A percentile compares a stretch with the other conserved stretches of the same genome.
Conservation (phyloP, 2,113 vertebrate species). For the Willisornis vidua region DNA sequence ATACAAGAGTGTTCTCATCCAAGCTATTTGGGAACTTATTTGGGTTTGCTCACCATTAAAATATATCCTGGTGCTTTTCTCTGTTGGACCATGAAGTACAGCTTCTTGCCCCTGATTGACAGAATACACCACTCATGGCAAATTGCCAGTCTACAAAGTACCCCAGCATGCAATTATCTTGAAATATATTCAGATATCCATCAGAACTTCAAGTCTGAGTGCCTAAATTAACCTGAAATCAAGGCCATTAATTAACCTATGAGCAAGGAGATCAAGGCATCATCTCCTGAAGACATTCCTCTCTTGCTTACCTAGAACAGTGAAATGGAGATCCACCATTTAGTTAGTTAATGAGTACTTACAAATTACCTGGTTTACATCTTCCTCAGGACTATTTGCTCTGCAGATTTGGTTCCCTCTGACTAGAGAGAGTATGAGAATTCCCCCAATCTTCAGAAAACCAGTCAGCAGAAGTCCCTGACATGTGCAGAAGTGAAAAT, state of each 20-base stretch:
- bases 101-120: background rate
- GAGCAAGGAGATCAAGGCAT: background rate
- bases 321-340: background rate
- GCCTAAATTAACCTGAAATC: background rate
- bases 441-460: background rate
- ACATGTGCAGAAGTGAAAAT: background rate
- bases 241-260: background rate
- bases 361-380: background rate
- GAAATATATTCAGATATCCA: background rate
- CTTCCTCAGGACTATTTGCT: background rate
- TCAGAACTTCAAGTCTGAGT: background rate
- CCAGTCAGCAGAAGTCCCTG: background rate
- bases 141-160: background rate
- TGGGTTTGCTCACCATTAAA: slow-evolving; percentile 21
- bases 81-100: background rate
- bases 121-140: slow-evolving; percentile 6
- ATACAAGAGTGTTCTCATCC: slow-evolving; percentile 42
- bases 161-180: background rate
- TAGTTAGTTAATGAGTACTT: background rate
- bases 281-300: background rate
- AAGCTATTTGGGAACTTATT: slow-evolving; percentile 31
- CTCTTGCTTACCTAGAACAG: background rate
- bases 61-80: slow-evolving; percentile 15
- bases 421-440: background rate
- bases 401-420: background rate